phyloP scores from a whole-genome alignment of 2,113 vertebrate genomes.

The Scophthalmus maximus region DNA sequence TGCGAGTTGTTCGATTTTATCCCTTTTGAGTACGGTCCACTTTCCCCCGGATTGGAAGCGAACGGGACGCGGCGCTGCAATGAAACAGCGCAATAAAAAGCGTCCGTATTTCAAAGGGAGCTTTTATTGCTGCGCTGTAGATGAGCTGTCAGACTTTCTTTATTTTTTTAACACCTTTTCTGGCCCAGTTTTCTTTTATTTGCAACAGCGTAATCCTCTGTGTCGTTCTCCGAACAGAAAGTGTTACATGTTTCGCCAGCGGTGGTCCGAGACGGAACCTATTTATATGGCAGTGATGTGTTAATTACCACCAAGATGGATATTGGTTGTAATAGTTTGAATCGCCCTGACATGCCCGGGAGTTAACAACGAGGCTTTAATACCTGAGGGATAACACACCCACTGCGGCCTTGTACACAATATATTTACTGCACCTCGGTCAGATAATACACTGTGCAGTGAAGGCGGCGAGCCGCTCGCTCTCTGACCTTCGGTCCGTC shows the following conservation, averaged over 20 bases:
- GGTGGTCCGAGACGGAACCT: neutral
- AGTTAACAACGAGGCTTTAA: neutral
- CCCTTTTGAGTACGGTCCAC: slow-evolving; percentile 17
- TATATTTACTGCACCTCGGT: neutral
- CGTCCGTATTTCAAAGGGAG: slow-evolving; percentile 28
- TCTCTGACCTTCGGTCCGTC: slow-evolving; percentile 2
- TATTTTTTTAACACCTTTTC: slow-evolving; percentile 14
- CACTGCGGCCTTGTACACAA: neutral
- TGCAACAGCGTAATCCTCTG: slow-evolving; percentile 5
- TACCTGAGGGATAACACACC: neutral
- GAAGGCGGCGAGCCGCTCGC: neutral
- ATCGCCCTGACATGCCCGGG: too few species aligned
- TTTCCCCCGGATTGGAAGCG: slow-evolving; percentile 21
- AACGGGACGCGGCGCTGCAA: slow-evolving; percentile 14
- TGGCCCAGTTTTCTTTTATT: slow-evolving; percentile 35
- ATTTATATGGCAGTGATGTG: neutral
- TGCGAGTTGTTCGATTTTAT: slow-evolving; percentile 7
- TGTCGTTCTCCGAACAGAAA: slow-evolving; percentile 18
- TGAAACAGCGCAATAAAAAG: slow-evolving; percentile 29
- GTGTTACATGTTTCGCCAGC: neutral
- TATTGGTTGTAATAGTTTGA: neutral
- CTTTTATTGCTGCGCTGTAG: slow-evolving; percentile 8
- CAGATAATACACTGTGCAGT: slow-evolving; percentile 12
- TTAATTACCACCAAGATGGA: neutral
- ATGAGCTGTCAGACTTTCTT: slow-evolving; percentile 8